A percentile compares a stretch with the other conserved stretches of the same genome.
These are phyloP conservation scores for Euplagia quadripunctaria DNA, from an alignment of 2,888 invertebrate species.

Conservation along the genomic window DNA sequence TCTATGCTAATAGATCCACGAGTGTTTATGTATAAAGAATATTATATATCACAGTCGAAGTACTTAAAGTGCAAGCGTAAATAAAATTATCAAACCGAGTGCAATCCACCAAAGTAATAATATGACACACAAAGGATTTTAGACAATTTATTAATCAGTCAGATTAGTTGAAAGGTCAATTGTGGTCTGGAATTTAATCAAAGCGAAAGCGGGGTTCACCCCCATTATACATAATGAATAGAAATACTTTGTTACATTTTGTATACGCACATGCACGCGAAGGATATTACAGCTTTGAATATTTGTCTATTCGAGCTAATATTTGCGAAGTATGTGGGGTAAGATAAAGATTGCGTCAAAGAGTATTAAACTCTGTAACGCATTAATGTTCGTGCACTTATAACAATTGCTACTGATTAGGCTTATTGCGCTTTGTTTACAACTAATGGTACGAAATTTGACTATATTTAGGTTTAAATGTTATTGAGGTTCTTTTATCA, in stretches of 20 bases:
- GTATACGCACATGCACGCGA: slow-evolving; percentile 7
- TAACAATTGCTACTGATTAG: too few species aligned
- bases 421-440: too few species aligned
- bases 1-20: too few species aligned
- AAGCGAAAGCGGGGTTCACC: slow-evolving; percentile 26
- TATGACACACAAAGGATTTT: slow-evolving; percentile 13
- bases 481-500: too few species aligned
- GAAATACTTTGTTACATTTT: slow-evolving; percentile 26
- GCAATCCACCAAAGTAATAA: background rate
- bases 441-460: too few species aligned
- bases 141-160: slow-evolving; percentile 34
- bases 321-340: background rate
- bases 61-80: background rate
- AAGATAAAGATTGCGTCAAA: background rate
- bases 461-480: too few species aligned
- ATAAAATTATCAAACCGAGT: background rate
- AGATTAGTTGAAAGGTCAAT: slow-evolving; percentile 45
- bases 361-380: background rate
- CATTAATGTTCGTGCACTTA: background rate
- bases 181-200: slow-evolving; percentile 44
- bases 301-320: slow-evolving; percentile 11
- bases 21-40: background rate
- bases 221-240: slow-evolving; percentile 24
- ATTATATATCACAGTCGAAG: background rate
- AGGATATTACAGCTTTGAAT: slow-evolving; percentile 8